A percentile compares a stretch with the other conserved stretches of the same genome.
phyloP scores from a whole-genome alignment of 1,140 invertebrate species.

The Drosophila parvula region DNA sequence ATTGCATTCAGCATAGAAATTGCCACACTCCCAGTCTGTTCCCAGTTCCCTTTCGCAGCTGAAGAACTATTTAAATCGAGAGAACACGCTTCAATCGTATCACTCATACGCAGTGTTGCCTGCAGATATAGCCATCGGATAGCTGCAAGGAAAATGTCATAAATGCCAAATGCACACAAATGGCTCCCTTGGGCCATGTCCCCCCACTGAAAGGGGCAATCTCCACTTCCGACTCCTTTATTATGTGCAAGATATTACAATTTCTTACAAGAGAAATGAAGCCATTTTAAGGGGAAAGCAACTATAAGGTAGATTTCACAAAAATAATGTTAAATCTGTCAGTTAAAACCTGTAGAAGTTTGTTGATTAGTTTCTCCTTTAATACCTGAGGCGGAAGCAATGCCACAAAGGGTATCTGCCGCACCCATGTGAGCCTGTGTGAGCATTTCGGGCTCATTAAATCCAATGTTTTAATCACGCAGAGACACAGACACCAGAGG shows the following conservation, averaged over 20 bases:
- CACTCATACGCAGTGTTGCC: slow-evolving; percentile 11
- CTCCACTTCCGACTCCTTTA: neutral
- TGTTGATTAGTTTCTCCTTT: neutral
- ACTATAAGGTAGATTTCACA: neutral
- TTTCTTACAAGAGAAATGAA: too few species aligned
- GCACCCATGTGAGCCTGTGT: too few species aligned
- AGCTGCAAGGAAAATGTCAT: slow-evolving; percentile 12
- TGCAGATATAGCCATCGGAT: neutral
- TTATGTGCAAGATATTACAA: too few species aligned
- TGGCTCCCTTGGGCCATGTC: neutral
- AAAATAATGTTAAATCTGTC: neutral
- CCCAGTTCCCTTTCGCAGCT: too few species aligned
- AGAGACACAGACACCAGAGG: slow-evolving; percentile 9
- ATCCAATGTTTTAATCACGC: slow-evolving; percentile 50
- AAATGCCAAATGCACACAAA: slow-evolving; percentile 10
- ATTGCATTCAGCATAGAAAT: slow-evolving; percentile 61
- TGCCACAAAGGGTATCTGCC: neutral
- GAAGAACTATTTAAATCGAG: slow-evolving; percentile 5
- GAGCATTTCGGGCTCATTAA: slow-evolving; percentile 21
- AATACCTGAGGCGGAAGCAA: neutral
- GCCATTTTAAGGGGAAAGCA: neutral
- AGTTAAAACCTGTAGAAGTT: neutral
- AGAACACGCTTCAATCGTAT: neutral
- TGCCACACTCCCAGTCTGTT: too few species aligned
- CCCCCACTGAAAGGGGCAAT: neutral